Base-by-base conservation (phyloP, 92 coral and sea anemone genomes). In the Chrysogorgia sp. region DNA sequence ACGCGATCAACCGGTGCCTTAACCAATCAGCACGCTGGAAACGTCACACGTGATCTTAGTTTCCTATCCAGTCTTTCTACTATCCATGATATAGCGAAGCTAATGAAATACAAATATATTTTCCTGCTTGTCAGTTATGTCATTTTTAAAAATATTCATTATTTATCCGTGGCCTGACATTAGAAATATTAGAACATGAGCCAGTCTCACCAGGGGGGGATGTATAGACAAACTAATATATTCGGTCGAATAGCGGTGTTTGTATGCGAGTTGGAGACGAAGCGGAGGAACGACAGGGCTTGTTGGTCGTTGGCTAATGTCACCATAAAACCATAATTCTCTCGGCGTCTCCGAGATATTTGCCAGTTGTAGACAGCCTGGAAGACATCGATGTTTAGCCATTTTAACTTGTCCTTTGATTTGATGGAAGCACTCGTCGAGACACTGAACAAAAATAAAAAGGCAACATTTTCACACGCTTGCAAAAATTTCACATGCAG, bases 271-370 rank as follows among this genome's bases (percentile, higher is more conserved):
- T 87, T 71, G 17, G 98, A 93, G 22, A 94, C 97, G 34, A 93
- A 82, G 52, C 85, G 77, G 60, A 92, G 87, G 19, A 89, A 80
- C 28, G 92, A 88, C 19, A 86, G 82, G 9, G 98, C 90, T 62
- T 86, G 89, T 7, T 80, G 80, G 62, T 93, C 98, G 63, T 91
- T 91, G 21, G 84, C 85, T 13, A 82, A 71, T 81, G 89, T 93
- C 34, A 93, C 69, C 98, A 93, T 91, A 45, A 93, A 88, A 41
- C 98, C 98, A 75, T 91, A 93, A 59, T 93, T 93, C 25, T 86
- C 79, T 67, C 81, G 90, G 21, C 86, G 87, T 25, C 90, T 87
- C 22, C 74, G 40, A 13, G 63, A 13, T 56, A 87, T 89, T 83
- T 89, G 94, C 98, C 98, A 94, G 79, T 81, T 85, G 63, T 86